phyloP scores from a whole-genome alignment of 2,797 vertebrate genomes.

The Argyrosomus regius region DNA sequence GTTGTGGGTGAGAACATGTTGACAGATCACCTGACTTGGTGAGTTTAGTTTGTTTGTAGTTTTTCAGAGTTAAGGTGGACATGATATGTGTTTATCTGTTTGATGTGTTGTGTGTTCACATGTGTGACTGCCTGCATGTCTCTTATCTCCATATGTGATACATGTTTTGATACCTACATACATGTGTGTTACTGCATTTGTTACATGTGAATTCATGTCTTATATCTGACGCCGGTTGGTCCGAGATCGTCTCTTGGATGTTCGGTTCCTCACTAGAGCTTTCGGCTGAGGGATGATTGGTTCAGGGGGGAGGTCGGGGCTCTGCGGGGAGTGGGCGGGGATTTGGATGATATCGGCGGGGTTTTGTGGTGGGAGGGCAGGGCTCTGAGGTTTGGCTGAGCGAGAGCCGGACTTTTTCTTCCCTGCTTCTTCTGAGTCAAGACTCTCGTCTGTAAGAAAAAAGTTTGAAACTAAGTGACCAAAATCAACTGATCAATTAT shows the following conservation, averaged over 20 bases:
- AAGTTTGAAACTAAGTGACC: background rate
- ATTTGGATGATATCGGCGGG: background rate
- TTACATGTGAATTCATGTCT: background rate
- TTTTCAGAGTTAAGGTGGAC: background rate
- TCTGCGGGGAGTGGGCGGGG: slow-evolving; percentile 5
- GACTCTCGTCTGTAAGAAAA: slow-evolving; percentile 61
- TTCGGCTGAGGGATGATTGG: slow-evolving; percentile 57
- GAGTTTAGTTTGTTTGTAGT: background rate
- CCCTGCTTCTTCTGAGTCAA: slow-evolving; percentile 62
- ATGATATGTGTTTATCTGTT: slow-evolving; percentile 7
- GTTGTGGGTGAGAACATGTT: no score
- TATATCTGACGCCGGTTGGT: slow-evolving; percentile 67
- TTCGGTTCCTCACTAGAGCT: slow-evolving; percentile 42
- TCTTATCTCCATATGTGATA: background rate
- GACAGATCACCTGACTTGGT: no score
- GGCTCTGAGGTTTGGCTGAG: slow-evolving; percentile 41
- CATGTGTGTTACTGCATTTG: background rate
- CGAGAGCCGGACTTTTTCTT: slow-evolving; percentile 55
- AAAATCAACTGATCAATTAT: background rate
- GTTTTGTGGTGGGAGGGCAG: background rate
- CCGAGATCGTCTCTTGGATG: slow-evolving; percentile 65
- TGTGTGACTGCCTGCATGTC: background rate
- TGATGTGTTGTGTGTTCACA: background rate
- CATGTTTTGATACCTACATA: background rate
- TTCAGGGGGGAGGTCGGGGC: slow-evolving; percentile 29